These are phyloP conservation scores for Saccostrea echinata DNA, from an alignment of 1,140 invertebrate genomes.

Conservation along the genomic window DNA sequence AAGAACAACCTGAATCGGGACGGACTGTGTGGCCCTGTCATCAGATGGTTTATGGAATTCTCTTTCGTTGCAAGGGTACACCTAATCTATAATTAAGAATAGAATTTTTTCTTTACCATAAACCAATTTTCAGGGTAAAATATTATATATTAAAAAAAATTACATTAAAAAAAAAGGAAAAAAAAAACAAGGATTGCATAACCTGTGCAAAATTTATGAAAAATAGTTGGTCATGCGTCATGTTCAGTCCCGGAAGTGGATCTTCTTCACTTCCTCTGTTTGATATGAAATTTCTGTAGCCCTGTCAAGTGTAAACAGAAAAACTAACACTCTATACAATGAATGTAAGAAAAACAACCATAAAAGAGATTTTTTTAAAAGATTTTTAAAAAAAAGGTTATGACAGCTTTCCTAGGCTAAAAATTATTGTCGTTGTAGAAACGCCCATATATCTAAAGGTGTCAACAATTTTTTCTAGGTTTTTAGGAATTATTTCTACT, in stretches of 20 bases:
- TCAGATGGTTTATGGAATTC: slow-evolving; percentile 77
- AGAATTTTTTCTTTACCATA: background rate
- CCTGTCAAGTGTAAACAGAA: slow-evolving; percentile 55
- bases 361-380: background rate
- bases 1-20: slow-evolving; percentile 78
- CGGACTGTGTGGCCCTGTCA: slow-evolving; percentile 80
- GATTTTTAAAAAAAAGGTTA: too few relatives aligned
- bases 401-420: too few relatives aligned
- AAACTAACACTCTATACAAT: too few relatives aligned
- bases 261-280: slow-evolving; percentile 67
- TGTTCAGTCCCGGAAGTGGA: slow-evolving; percentile 80
- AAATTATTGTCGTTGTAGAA: too few relatives aligned
- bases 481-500: background rate
- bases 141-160: background rate
- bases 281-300: slow-evolving; percentile 66
- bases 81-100: slow-evolving; percentile 73
- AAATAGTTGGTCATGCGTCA: slow-evolving; percentile 90
- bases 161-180: background rate
- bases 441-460: too few relatives aligned
- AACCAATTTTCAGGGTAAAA: background rate
- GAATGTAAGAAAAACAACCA: too few relatives aligned
- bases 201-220: slow-evolving; percentile 75
- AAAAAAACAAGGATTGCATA: background rate
- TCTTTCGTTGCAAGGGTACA: slow-evolving; percentile 78
- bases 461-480: too few relatives aligned